Conservation (phyloP, 2,888 invertebrate species). For the Drosophila neonasuta region DNA sequence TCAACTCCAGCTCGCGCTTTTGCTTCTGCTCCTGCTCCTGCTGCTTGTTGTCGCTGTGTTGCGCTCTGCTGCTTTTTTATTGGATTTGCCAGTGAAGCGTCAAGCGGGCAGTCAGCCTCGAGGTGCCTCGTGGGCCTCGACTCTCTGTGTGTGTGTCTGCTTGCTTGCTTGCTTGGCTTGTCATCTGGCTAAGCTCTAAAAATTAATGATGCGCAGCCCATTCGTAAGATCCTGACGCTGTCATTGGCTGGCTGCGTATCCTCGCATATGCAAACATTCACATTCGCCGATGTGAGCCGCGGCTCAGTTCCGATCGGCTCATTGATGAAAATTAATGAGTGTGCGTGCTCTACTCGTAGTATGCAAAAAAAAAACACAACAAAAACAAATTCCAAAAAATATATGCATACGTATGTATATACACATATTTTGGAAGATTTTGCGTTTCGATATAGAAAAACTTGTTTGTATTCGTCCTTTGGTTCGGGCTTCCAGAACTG, state of each 20-base stretch:
- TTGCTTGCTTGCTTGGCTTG: constrained; percentile 68
- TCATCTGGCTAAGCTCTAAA: constrained; percentile 82
- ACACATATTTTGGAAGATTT: constrained; percentile 50
- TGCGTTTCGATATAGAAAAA: constrained; percentile 45
- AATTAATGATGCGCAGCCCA: constrained; percentile 81
- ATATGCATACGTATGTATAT: constrained; percentile 3
- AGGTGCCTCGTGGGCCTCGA: constrained; percentile 38
- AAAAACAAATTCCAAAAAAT: constrained; percentile 20
- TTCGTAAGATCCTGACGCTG: constrained; percentile 65
- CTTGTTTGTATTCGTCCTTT: constrained; percentile 28
- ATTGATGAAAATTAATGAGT: constrained; percentile 76
- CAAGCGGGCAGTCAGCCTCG: constrained; percentile 49
- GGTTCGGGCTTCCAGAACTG: constrained; percentile 31
- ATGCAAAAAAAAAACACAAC: constrained; percentile 42
- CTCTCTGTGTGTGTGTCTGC: constrained; percentile 15
- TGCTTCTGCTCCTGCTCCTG: constrained; percentile 32
- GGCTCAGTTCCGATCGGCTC: constrained; percentile 66
- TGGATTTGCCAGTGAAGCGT: constrained; percentile 68
- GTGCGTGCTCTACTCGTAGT: constrained; percentile 65
- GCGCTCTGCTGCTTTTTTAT: constrained; percentile 60
- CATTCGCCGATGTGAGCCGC: constrained; percentile 68
- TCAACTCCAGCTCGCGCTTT: constrained; percentile 17
- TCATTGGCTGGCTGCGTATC: constrained; percentile 65
- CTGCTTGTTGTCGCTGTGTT: constrained; percentile 45
- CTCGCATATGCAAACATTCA: constrained; percentile 68